A percentile compares a stretch with the other conserved stretches of the same genome.
Evolutionary conservation across 1,140 invertebrate genomes (phyloP).

Genomic region (Pseudobourletiella spinata): DNA sequence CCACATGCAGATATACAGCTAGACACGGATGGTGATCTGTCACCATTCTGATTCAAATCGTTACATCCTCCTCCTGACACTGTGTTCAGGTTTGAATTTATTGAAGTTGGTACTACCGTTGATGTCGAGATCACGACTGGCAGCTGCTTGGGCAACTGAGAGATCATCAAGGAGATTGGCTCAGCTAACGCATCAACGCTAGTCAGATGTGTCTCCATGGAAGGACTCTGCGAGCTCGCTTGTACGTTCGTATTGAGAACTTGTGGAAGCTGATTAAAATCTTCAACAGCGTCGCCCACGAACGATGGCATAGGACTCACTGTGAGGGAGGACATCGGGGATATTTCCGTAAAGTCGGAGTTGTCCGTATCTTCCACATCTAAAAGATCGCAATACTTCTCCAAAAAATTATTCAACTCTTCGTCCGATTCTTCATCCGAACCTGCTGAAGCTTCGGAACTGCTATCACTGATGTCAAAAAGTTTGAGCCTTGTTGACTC

Average conservation of each 20-base stretch:
- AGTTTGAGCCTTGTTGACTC: background rate
- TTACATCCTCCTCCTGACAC: background rate
- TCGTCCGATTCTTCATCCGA: slow-evolving; percentile 13
- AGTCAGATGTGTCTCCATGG: background rate
- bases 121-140: too few relatives aligned
- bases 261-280: slow-evolving; percentile 7
- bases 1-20: background rate
- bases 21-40: background rate
- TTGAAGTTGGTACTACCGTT: too few relatives aligned
- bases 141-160: background rate
- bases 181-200: background rate
- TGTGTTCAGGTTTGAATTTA: too few relatives aligned
- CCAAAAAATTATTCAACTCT: slow-evolving; percentile 12
- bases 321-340: slow-evolving; percentile 7
- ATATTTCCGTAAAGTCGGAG: slow-evolving; percentile 20
- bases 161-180: background rate
- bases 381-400: slow-evolving; percentile 18
- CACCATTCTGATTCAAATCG: background rate
- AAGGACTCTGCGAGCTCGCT: too few relatives aligned
- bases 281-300: background rate
- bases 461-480: slow-evolving; percentile 10
- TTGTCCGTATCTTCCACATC: slow-evolving; percentile 6
- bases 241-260: too few relatives aligned
- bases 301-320: slow-evolving; percentile 11
- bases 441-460: background rate